Evolutionary conservation across 1,140 invertebrate species (phyloP), one percentile per base, ranked within the genome.

Genomic region (Ostrea denselamellosa): DNA sequence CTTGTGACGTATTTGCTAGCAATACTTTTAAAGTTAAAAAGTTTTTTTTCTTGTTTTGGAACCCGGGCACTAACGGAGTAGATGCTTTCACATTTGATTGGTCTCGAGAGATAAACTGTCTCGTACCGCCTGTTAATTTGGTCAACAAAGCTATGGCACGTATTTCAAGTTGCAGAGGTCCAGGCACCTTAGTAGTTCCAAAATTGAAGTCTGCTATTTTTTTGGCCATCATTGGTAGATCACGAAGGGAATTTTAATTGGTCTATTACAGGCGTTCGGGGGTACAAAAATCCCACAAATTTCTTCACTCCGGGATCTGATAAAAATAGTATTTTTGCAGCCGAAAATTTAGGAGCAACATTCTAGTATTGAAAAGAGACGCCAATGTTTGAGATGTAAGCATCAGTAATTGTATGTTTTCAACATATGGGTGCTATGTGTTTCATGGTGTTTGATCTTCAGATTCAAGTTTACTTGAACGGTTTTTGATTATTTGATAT

Each of bases 21-120:
- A 14, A 2, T 14, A 65, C 86, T 34, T 51, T 44, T 12, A 90
- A 86, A 52, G 17, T 86, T 19, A 53, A 85, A 2, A 82, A 54
- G 17, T 77, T 88, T 44, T 87, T 83, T 88, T 88, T 85, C 0
- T 22, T 9, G 3, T 77, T 62, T 84, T 89, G 84, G 84, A 83
- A n/a, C 14, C 83, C 89, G 12, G 56, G 81, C n/a, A 65, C 85
- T 5, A 51, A 8, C 5, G 81, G 89, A n/a, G 84, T 90, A 34
- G 85, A 90, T 84, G 81, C 84, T 10, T 90, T 88, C 51, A 77
- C 86, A 0, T 83, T 86, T 25, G 65, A 88, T 34, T 86, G 89
- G 86, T 62, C 84, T 22, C 51, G 17, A 10, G 84, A 44, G 83
- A 52, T 85, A 34, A 82, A 56, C 86, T 86, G 54, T 77, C 51